phyloP scores from a whole-genome alignment of 2,888 invertebrate genomes.

The Galerucella nymphaeae region DNA sequence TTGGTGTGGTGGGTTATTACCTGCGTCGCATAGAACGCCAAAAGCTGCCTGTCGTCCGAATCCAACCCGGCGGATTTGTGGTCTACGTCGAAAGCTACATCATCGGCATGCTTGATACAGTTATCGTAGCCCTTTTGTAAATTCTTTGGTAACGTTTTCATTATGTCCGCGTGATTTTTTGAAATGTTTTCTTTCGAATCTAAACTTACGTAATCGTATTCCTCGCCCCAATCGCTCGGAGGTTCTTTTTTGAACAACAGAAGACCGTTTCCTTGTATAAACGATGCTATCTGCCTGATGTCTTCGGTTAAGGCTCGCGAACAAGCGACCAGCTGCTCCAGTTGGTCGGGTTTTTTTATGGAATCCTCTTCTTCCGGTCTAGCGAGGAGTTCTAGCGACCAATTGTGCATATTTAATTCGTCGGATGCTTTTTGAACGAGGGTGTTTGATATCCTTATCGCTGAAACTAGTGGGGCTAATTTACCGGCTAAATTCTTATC shows the following conservation, averaged over 20 bases:
- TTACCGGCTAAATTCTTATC: constrained; percentile 77
- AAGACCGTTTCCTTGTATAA: constrained; percentile 88
- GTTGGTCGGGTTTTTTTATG: constrained; percentile 78
- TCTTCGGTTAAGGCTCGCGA: constrained; percentile 89
- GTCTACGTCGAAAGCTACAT: constrained; percentile 69
- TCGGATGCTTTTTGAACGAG: constrained; percentile 82
- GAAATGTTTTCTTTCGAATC: constrained; percentile 79
- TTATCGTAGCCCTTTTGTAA: constrained; percentile 81
- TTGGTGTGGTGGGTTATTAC: constrained; percentile 86
- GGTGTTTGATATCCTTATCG: constrained; percentile 82
- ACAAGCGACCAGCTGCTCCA: constrained; percentile 90
- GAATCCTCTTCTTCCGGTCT: constrained; percentile 60
- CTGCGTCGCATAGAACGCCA: constrained; percentile 90
- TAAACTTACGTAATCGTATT: constrained; percentile 92
- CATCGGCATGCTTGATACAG: constrained; percentile 79
- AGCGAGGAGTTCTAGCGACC: constrained; percentile 77
- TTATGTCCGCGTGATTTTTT: constrained; percentile 78
- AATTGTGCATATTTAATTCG: constrained; percentile 79
- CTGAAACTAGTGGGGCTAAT: constrained; percentile 83
- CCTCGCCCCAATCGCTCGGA: constrained; percentile 78
- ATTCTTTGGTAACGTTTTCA: constrained; percentile 79
- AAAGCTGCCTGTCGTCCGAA: constrained; percentile 83
- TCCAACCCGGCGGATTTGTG: constrained; percentile 67
- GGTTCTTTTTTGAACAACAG: constrained; percentile 77
- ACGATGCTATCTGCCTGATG: constrained; percentile 88